phyloP scores from a whole-genome alignment of 2,888 invertebrate species.

The Nephrocerus scutellatus region DNA sequence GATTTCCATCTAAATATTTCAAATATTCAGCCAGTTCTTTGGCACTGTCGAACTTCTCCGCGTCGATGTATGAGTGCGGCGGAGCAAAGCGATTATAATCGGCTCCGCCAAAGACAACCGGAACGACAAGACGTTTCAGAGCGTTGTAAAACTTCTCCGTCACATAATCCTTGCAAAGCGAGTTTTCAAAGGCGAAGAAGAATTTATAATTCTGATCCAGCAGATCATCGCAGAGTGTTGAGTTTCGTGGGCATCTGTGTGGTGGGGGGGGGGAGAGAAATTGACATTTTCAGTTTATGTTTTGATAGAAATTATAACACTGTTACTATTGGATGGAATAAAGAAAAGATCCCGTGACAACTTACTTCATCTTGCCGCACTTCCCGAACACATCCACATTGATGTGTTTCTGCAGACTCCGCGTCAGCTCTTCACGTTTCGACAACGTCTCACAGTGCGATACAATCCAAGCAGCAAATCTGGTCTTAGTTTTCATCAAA shows the following conservation, averaged over 20 bases:
- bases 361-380: slow-evolving; percentile 50
- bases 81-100: slow-evolving; percentile 57
- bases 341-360: no score
- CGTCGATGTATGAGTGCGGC: slow-evolving; percentile 58
- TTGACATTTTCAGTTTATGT: background rate
- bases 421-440: slow-evolving; percentile 45
- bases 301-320: no score
- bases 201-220: slow-evolving; percentile 57
- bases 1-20: slow-evolving; percentile 42
- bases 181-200: slow-evolving; percentile 62
- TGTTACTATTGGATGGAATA: no score
- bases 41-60: slow-evolving; percentile 54
- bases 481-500: slow-evolving; percentile 41
- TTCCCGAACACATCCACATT: slow-evolving; percentile 57
- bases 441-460: slow-evolving; percentile 51
- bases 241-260: slow-evolving; percentile 33
- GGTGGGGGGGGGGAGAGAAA: background rate
- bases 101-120: slow-evolving; percentile 62
- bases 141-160: slow-evolving; percentile 54
- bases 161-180: slow-evolving; percentile 62
- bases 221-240: slow-evolving; percentile 42
- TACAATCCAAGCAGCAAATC: slow-evolving; percentile 54
- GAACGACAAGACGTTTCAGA: slow-evolving; percentile 49
- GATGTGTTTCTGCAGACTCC: slow-evolving; percentile 52
- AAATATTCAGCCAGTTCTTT: slow-evolving; percentile 55